These are phyloP conservation scores for Coracias cyanogaster DNA, from an alignment of 2,797 vertebrate species.

Conservation along the genomic window DNA sequence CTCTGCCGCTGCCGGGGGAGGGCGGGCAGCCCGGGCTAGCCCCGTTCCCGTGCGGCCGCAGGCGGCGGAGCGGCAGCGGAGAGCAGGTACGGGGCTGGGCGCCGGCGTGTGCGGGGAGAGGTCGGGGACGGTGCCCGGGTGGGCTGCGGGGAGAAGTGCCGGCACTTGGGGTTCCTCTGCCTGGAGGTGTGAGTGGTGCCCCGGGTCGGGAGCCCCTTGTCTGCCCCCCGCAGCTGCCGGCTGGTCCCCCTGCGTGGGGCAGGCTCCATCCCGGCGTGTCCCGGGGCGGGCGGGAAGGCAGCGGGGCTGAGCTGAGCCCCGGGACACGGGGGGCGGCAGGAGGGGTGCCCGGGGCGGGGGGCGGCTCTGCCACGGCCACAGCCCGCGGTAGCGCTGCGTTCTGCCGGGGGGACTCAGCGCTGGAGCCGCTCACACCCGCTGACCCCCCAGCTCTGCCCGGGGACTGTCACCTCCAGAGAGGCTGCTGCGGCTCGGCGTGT, in stretches of 20 bases:
- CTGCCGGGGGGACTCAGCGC: accelerated
- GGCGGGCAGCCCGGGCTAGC: constrained; percentile 9
- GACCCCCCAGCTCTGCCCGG: neutral
- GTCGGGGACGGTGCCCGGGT: too few species aligned
- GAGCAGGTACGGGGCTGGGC: neutral
- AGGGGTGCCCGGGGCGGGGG: accelerated
- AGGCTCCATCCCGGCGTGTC: neutral
- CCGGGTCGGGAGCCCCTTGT: neutral
- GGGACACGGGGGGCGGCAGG: neutral
- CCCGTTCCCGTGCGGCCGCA: neutral
- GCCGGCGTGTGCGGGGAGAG: too few species aligned
- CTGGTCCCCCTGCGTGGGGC: neutral
- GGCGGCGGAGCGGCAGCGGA: neutral
- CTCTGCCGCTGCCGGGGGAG: neutral
- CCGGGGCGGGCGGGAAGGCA: neutral
- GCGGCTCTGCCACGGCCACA: neutral
- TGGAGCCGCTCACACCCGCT: accelerated
- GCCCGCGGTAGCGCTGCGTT: neutral
- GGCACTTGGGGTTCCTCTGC: neutral
- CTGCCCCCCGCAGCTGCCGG: neutral
- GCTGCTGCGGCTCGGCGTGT: neutral
- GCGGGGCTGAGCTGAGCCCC: neutral
- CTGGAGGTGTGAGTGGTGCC: neutral
- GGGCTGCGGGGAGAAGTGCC: neutral
- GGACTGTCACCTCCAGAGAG: neutral